phyloP scores from a whole-genome alignment of 2,113 vertebrate species.

The Vidua macroura region DNA sequence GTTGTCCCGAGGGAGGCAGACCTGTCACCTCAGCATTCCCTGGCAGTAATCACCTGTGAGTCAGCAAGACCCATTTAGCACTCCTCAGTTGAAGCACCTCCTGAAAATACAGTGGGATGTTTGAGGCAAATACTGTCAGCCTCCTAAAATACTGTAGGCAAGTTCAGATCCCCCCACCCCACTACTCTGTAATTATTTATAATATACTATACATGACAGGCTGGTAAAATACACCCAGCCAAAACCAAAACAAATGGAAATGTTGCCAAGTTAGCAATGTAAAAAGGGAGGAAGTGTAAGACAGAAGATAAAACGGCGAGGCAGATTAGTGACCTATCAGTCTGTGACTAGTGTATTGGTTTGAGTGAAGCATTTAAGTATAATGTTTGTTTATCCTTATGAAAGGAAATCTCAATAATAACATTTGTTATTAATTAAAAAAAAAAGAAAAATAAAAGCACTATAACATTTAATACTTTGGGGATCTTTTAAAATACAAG shows the following conservation, averaged over 20 bases:
- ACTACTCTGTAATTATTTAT: conserved; percentile 34
- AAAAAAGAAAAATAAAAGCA: background rate
- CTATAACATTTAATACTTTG: background rate
- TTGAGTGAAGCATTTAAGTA: background rate
- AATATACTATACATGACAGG: background rate
- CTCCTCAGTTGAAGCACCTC: background rate
- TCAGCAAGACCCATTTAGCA: conserved; percentile 37
- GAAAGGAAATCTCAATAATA: background rate
- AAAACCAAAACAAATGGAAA: background rate
- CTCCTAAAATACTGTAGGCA: conserved; percentile 23
- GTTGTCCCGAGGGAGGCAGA: background rate
- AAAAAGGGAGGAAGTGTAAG: background rate
- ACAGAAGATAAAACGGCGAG: background rate
- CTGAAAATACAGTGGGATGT: conserved; percentile 43
- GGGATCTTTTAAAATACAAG: background rate
- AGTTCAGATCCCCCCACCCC: background rate
- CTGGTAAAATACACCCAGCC: background rate
- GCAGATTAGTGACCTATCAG: background rate
- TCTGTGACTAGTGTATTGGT: background rate
- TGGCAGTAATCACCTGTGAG: background rate
- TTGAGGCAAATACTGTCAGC: conserved; percentile 43
- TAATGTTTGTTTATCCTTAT: background rate
- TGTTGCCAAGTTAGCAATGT: background rate
- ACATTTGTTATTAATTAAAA: background rate
- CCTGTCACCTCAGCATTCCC: conserved; percentile 15